phyloP scores from a whole-genome alignment of 2,888 invertebrate genomes.

The Protodeltote pygarga region DNA sequence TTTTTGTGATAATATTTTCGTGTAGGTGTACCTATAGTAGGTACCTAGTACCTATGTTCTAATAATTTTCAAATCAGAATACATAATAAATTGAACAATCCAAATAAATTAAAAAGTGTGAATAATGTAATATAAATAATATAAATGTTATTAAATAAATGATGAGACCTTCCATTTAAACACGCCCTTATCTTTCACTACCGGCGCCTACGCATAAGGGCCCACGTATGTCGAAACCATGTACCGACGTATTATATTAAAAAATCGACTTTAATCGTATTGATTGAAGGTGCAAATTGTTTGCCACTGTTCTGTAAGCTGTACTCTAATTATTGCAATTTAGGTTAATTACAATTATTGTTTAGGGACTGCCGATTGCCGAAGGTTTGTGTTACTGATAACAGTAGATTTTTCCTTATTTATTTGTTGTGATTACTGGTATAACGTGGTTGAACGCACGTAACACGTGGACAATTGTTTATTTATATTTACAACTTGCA shows the following conservation, averaged over 20 bases:
- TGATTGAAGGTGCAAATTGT: too few species aligned
- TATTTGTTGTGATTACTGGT: conserved; percentile 32
- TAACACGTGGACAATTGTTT: conserved; percentile 14
- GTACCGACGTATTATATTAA: too few species aligned
- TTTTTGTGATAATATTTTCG: too few species aligned
- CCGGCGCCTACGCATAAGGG: conserved; percentile 51
- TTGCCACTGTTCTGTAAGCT: too few species aligned
- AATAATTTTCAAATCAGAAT: too few species aligned
- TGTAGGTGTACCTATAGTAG: too few species aligned
- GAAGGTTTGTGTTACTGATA: conserved; percentile 46
- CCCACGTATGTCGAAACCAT: conserved; percentile 71
- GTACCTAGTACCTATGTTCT: too few species aligned
- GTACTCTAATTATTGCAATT: conserved; percentile 61
- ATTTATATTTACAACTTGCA: too few species aligned
- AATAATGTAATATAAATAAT: too few species aligned
- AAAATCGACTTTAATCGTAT: too few species aligned
- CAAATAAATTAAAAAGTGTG: not conserved
- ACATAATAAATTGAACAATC: too few species aligned
- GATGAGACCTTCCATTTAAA: not conserved
- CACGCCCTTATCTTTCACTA: conserved; percentile 29
- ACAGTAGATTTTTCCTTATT: conserved; percentile 55
- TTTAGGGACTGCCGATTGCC: conserved; percentile 45
- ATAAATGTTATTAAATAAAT: too few species aligned
- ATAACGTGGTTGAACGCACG: conserved; percentile 34
- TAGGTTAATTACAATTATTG: conserved; percentile 68